Evolutionary conservation across 1,140 invertebrate genomes (phyloP).

Genomic region (Bombus huntii): DNA sequence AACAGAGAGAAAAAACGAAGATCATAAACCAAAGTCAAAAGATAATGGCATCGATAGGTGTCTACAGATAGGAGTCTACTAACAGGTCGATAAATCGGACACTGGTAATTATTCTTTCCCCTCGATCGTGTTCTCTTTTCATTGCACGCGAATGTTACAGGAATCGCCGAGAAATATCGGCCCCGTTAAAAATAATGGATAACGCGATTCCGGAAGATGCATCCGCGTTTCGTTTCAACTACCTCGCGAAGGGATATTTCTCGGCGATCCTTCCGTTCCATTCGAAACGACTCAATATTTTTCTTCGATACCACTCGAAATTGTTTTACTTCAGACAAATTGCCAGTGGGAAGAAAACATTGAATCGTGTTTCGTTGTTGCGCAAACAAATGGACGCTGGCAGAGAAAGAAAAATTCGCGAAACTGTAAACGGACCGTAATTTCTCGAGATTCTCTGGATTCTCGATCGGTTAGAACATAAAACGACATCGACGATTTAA

Average conservation of each 20-base stretch:
- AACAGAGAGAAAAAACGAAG: constrained; percentile 71
- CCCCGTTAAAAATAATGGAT: not conserved
- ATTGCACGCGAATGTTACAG: no score
- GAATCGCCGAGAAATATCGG: not conserved
- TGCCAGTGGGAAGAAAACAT: not conserved
- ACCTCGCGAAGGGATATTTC: not conserved
- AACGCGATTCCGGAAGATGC: not conserved
- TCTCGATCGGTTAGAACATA: not conserved
- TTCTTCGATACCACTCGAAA: not conserved
- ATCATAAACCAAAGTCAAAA: constrained; percentile 76
- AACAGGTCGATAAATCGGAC: not conserved
- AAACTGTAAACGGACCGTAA: not conserved
- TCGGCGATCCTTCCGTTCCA: not conserved
- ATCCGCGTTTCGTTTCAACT: not conserved
- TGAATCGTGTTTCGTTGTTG: not conserved
- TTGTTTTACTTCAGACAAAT: not conserved
- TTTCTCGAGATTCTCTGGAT: not conserved
- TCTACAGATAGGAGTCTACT: not conserved
- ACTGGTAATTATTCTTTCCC: not conserved
- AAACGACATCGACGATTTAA: constrained; percentile 1
- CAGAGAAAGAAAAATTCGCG: not conserved
- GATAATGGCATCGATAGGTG: constrained; percentile 2
- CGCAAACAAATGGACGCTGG: not conserved
- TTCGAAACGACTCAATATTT: constrained; percentile 7
- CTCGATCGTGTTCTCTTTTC: not conserved